Conservation (phyloP, 1,140 invertebrate species). For the Eriocheir sinensis region DNA sequence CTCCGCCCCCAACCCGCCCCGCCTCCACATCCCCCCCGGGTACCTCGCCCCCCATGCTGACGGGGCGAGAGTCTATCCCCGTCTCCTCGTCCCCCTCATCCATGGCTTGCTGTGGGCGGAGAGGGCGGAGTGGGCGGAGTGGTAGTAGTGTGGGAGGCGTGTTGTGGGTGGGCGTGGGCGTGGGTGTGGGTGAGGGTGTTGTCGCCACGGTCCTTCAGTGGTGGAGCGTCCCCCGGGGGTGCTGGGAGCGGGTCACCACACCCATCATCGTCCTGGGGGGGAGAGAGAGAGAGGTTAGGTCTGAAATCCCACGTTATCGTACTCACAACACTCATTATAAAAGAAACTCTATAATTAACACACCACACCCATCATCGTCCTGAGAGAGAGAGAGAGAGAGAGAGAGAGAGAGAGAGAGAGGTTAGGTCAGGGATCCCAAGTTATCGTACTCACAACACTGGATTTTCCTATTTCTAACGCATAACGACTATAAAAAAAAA, state of each 20-base stretch:
- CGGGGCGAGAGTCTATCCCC: background rate
- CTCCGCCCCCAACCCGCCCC: slow-evolving; percentile 35
- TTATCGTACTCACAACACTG: too few species aligned
- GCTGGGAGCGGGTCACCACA: background rate
- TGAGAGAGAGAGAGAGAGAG: slow-evolving; percentile 44
- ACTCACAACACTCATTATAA: background rate
- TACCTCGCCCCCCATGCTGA: slow-evolving; percentile 38
- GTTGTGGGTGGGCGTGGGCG: slow-evolving; percentile 52
- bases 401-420: slow-evolving; percentile 54
- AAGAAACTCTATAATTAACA: background rate
- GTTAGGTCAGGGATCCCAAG: background rate
- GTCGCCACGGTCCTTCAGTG: slow-evolving; percentile 53
- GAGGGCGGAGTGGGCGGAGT: slow-evolving; percentile 74
- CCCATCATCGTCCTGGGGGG: background rate
- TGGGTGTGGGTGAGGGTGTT: slow-evolving; percentile 46
- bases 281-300: background rate
- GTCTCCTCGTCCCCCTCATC: slow-evolving; percentile 76
- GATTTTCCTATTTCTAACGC: too few species aligned
- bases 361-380: background rate
- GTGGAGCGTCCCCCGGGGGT: background rate
- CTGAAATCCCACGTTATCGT: background rate
- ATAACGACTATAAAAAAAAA: too few species aligned
- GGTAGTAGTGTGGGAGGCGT: slow-evolving; percentile 71
- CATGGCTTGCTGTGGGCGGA: slow-evolving; percentile 77
- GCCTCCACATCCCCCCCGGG: background rate